phyloP scores from a whole-genome alignment of 2,113 vertebrate species.

The Corydoras maculifer region DNA sequence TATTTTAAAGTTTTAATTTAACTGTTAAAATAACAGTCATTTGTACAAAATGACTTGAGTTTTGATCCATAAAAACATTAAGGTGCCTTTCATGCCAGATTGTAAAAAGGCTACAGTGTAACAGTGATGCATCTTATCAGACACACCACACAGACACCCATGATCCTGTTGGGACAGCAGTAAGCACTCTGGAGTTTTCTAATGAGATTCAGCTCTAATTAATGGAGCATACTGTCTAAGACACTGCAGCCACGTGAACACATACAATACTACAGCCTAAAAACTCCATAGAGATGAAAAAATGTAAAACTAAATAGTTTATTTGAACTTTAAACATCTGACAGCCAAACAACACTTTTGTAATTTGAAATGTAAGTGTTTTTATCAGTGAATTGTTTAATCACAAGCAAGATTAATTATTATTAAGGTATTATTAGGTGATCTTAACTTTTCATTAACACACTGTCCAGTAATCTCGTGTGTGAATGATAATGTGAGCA shows the following conservation, averaged over 20 bases:
- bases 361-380: no score
- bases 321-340: no score
- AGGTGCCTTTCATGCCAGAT: background rate
- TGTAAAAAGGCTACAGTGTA: slow-evolving; percentile 11
- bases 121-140: slow-evolving; percentile 14
- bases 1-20: background rate
- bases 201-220: slow-evolving; percentile 67
- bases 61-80: background rate
- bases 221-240: slow-evolving; percentile 50
- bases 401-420: no score
- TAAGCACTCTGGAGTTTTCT: slow-evolving; percentile 61
- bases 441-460: no score
- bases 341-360: no score
- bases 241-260: background rate
- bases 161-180: slow-evolving; percentile 42
- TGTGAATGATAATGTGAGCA: no score
- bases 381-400: no score
- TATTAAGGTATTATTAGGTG: no score
- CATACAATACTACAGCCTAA: no score
- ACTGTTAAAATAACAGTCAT: background rate
- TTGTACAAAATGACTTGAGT: background rate
- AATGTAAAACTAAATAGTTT: no score
- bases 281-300: no score
- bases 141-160: slow-evolving; percentile 23
- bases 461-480: no score